Conservation (phyloP, 2,888 invertebrate species). For the Scaptodrosophila latifasciaeformis region DNA sequence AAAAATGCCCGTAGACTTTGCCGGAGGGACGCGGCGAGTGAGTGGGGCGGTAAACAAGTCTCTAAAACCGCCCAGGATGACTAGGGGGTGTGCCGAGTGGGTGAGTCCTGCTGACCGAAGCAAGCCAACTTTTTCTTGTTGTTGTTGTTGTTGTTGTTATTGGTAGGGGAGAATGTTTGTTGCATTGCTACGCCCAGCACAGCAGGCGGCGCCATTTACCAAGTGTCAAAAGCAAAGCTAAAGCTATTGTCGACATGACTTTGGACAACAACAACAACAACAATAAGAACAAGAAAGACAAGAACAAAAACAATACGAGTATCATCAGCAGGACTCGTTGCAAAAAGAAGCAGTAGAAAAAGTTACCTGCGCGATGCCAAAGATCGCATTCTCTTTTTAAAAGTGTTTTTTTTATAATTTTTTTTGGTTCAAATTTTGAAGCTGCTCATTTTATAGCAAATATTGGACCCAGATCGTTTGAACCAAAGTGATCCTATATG, state of each 20-base stretch:
- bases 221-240: slow-evolving; percentile 74
- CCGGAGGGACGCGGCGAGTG: slow-evolving; percentile 51
- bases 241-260: slow-evolving; percentile 73
- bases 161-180: slow-evolving; percentile 39
- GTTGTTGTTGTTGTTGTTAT: background rate
- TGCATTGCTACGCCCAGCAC: slow-evolving; percentile 51
- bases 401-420: too few species aligned
- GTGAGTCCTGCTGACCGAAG: background rate
- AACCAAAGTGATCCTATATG: too few species aligned
- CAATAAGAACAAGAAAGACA: slow-evolving; percentile 47
- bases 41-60: slow-evolving; percentile 64
- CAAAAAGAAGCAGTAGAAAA: too few species aligned
- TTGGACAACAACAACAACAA: slow-evolving; percentile 53
- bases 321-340: slow-evolving; percentile 16
- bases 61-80: slow-evolving; percentile 17
- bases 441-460: too few species aligned
- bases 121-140: too few species aligned
- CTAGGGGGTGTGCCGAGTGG: background rate
- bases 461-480: too few species aligned
- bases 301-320: slow-evolving; percentile 14
- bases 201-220: slow-evolving; percentile 71
- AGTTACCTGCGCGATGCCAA: too few species aligned
- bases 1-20: slow-evolving; percentile 42
- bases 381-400: too few species aligned
- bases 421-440: too few species aligned